phyloP scores from a whole-genome alignment of 2,797 vertebrate species.

The Oreortyx pictus region DNA sequence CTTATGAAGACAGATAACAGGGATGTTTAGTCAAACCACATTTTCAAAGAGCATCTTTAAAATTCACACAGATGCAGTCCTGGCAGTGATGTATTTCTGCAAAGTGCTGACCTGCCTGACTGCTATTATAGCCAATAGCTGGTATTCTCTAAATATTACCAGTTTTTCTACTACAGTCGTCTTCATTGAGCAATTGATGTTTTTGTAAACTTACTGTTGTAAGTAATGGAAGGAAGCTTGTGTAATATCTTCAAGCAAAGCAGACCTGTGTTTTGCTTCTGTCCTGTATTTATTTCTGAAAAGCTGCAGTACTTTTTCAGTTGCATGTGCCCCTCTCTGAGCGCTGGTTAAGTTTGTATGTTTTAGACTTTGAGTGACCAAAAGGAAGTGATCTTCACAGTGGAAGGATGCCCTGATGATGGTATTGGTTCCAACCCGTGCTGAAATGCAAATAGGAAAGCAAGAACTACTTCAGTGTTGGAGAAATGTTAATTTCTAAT shows the following conservation, averaged over 20 bases:
- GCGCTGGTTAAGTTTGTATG: background rate
- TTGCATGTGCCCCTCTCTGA: background rate
- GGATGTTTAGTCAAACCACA: background rate
- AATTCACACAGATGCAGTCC: background rate
- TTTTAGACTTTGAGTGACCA: background rate
- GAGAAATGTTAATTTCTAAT: background rate
- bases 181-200: background rate
- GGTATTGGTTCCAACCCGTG: background rate
- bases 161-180: background rate
- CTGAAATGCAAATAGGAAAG: background rate
- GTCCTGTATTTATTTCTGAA: background rate
- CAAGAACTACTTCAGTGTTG: background rate
- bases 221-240: background rate
- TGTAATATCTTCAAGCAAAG: background rate
- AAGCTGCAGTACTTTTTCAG: background rate
- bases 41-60: background rate
- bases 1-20: background rate
- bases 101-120: background rate
- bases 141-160: background rate
- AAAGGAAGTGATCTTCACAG: background rate
- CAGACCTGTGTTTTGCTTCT: background rate
- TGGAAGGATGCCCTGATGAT: background rate
- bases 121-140: background rate
- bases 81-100: background rate
- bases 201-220: background rate